Evolutionary conservation across 2,888 invertebrate genomes (phyloP), one percentile per base, ranked within the genome.

Genomic region (Drosophila mimetica): DNA sequence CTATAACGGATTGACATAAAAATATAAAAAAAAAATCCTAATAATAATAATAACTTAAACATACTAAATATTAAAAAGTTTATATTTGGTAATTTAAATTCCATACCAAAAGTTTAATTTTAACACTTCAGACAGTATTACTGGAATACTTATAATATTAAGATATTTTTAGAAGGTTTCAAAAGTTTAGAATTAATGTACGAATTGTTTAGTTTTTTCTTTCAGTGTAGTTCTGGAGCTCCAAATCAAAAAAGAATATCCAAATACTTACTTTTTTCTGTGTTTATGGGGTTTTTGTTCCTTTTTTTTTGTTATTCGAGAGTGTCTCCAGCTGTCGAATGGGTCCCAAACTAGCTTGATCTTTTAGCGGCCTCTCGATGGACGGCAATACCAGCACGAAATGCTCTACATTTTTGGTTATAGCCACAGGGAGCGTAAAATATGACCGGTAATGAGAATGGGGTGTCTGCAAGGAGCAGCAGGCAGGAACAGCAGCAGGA

Each of bases 361-460:
- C 42, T 42, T 42, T 42, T 22, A 8, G n/a, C 14, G 20, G 44
- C 14, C 44, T 16, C 22, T 25, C 22, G 22, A 25, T 44, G 25
- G 44, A 28, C 25, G 7, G n/a, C 9, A 22, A 8, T 25, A 14
- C 11, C 44, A 44, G 9, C 44, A 44, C 44, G 44, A 6, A 44
- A 11, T 28, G 44, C 25, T 28, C 28, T 28, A 28, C 14, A 44
- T 44, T 44, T 44, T 44, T 28, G 44, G 44, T 16, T 28, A 44
- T 44, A 14, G 25, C 44, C 25, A 16, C 16, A 14, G 25, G 44
- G 25, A 28, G 44, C 11, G 34, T 48, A 34, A 48, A 48, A 48
- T 34, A 48, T 48, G 48, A 48, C 48, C 34, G 30, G 30, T 48
- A 48, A 34, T 34, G 30, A 16, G 32, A 34, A 44, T 44, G 44